Conservation (phyloP, 1,140 invertebrate species). For the Mesaphorura yosii region DNA sequence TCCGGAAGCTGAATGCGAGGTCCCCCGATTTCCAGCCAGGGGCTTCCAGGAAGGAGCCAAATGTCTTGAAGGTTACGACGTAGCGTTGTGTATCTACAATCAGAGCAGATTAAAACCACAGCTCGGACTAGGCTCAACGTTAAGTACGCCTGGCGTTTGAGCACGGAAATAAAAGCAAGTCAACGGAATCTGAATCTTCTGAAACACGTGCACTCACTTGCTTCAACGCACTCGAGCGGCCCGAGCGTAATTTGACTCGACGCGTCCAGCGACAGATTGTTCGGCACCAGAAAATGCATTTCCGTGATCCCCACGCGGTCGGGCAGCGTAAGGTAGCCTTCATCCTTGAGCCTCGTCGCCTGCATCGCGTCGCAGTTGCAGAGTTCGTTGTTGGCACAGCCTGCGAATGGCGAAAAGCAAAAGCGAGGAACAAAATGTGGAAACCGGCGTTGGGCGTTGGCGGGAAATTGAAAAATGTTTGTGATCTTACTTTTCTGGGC, state of each 20-base stretch:
- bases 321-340: constrained; percentile 65
- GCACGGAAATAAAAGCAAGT: no score
- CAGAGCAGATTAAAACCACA: constrained; percentile 2
- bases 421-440: constrained; percentile 18
- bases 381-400: constrained; percentile 46
- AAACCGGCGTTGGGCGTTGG: background rate
- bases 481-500: constrained; percentile 44
- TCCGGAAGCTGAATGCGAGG: constrained; percentile 82
- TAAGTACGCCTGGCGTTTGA: no score
- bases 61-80: constrained; percentile 84
- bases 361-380: constrained; percentile 77
- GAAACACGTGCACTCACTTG: constrained; percentile 51
- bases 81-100: constrained; percentile 73
- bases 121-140: background rate
- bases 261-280: constrained; percentile 63
- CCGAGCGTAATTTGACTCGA: constrained; percentile 75
- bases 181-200: background rate
- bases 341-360: constrained; percentile 74
- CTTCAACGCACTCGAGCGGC: constrained; percentile 83
- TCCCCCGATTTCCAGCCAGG: constrained; percentile 83
- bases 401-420: constrained; percentile 34
- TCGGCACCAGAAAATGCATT: constrained; percentile 72
- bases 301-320: constrained; percentile 74
- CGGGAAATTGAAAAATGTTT: background rate
- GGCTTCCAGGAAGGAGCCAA: constrained; percentile 79